A percentile compares a stretch with the other conserved stretches of the same genome.
These are phyloP conservation scores for Graptemys geographica DNA, from an alignment of 2,797 vertebrate species.

Conservation along the genomic window DNA sequence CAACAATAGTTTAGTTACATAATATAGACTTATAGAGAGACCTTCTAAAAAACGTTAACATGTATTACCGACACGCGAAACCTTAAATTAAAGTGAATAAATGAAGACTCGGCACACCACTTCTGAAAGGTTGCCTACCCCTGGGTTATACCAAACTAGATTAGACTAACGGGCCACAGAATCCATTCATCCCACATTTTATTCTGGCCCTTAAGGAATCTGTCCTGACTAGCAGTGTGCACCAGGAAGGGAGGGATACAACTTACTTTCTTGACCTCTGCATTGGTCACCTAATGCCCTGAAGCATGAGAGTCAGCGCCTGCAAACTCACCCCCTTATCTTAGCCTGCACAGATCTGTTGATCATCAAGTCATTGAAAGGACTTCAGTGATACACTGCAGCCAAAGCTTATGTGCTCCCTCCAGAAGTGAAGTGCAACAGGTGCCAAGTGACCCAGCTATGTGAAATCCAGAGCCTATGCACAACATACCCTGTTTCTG, in stretches of 20 bases:
- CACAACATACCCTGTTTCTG: background rate
- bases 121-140: too few species aligned
- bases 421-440: background rate
- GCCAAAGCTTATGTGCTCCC: background rate
- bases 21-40: too few species aligned
- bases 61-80: too few species aligned
- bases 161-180: background rate
- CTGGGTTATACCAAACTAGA: rapidly evolving
- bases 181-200: background rate
- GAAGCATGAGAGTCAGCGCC: background rate
- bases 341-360: background rate
- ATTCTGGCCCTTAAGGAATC: background rate
- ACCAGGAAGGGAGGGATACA: background rate
- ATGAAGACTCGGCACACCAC: too few species aligned
- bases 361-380: rapidly evolving
- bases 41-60: too few species aligned
- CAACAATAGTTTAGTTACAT: too few species aligned
- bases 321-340: background rate
- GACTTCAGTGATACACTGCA: background rate
- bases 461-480: background rate
- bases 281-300: background rate
- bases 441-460: background rate
- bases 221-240: background rate
- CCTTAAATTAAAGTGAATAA: too few species aligned
- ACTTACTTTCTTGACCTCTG: background rate